Percentiles rank a stretch among this genome's conserved stretches.
Conservation (phyloP, 1,140 invertebrate genomes). For the silkworm (Bombyx mori) region DNA sequence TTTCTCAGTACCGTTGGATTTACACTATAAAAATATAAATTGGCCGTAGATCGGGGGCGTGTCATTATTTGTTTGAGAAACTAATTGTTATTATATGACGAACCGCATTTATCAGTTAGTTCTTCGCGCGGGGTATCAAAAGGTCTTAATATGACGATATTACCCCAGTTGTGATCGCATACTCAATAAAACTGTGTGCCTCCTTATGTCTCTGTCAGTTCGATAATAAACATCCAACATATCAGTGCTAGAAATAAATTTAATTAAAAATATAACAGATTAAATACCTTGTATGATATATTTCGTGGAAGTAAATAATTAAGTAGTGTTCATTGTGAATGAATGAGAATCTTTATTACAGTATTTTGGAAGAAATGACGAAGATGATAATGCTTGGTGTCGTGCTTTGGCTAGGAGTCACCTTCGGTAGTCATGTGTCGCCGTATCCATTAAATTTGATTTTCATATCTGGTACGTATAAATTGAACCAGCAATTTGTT, state of each 20-base stretch:
- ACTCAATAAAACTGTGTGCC: slow-evolving; percentile 36
- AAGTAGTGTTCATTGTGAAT: slow-evolving; percentile 1
- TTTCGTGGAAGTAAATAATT: too few species aligned
- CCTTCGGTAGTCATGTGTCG: slow-evolving; percentile 59
- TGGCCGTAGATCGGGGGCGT: too few species aligned
- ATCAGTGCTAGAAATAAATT: slow-evolving; percentile 2
- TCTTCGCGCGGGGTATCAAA: slow-evolving; percentile 31
- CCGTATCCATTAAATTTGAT: slow-evolving; percentile 65
- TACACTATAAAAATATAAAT: too few species aligned
- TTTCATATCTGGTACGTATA: slow-evolving; percentile 39
- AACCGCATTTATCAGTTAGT: slow-evolving; percentile 19
- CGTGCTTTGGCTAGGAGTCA: slow-evolving; percentile 61
- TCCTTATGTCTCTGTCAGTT: slow-evolving; percentile 34
- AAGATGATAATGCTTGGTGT: slow-evolving; percentile 61
- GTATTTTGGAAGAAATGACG: slow-evolving; percentile 67
- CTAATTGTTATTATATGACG: slow-evolving; percentile 18
- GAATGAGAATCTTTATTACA: slow-evolving; percentile 35
- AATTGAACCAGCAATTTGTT: background rate
- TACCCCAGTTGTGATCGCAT: slow-evolving; percentile 30
- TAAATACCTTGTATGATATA: too few species aligned
- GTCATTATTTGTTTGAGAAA: too few species aligned
- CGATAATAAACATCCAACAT: slow-evolving; percentile 20
- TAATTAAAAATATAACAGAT: too few species aligned
- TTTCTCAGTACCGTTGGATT: too few species aligned
- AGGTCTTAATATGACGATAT: slow-evolving; percentile 25